Evolutionary conservation across 2,113 vertebrate genomes (phyloP), one percentile per base, ranked within the genome.

Genomic region (Corvus hawaiiensis): DNA sequence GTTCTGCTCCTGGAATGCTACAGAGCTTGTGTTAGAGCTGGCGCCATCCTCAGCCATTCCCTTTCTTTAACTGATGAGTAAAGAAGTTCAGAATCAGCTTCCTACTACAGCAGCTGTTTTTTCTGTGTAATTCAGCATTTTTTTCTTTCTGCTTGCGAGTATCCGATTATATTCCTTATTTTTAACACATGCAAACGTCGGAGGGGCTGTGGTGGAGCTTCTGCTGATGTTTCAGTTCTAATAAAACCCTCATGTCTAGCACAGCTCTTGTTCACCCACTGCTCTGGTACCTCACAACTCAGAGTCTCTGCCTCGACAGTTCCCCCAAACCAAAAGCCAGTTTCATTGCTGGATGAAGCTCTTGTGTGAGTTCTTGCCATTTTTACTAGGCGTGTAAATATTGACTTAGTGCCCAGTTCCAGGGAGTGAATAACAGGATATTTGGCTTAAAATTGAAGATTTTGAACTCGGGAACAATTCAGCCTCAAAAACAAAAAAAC

Each of bases 31-130:
- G 8, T 59, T 20, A 52, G 52, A 68, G 44, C 67, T 61, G 19
- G 8, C 5, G 15, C 59, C 44, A 12, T 85, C 83, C 78, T 79
- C 58, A 27, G 46, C 76, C 85, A 49, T 62, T 81, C 64, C 48
- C 26, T 78, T 91, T 89, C 54, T 84, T 84, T 75, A 93, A 67
- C 87, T 95, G 89, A 89, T 72, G 95, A 92, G 80, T 87, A 68
- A 52, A 95, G 94, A 52, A 63, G 58, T 84, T 95, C 87, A 74
- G 81, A 88, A 91, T 90, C 74, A 67, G 91, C 56, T 96, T 96
- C 92, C 80, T 87, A 91, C 88, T 92, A 80, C 69, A 95, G 44
- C 91, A 96, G 91, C 94, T 96, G 88, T 13, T 87, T 95, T 94
- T 97, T 96, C 58, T 85, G 62, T 62, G 82, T 71, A 72, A 61